Conservation (phyloP, 2,888 invertebrate genomes). For the Psococerastis gibbosa region DNA sequence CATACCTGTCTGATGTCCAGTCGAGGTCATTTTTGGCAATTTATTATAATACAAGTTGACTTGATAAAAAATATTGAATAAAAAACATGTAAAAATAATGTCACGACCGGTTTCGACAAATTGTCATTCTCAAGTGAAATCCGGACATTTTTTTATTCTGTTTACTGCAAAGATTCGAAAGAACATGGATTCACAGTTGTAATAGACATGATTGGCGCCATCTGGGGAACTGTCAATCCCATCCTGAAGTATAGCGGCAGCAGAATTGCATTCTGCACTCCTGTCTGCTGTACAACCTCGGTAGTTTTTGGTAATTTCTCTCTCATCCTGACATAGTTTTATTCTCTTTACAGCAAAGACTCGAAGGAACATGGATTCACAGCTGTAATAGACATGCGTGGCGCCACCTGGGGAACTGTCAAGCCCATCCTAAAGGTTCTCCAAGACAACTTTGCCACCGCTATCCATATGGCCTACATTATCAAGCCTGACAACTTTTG, state of each 20-base stretch:
- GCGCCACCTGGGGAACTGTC: conserved; percentile 85
- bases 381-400: conserved; percentile 93
- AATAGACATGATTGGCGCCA: conserved; percentile 90
- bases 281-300: no score
- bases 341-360: conserved; percentile 51
- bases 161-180: conserved; percentile 63
- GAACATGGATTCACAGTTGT: conserved; percentile 86
- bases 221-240: conserved; percentile 93
- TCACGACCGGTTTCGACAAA: no score
- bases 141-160: conserved; percentile 17
- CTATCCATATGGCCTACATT: conserved; percentile 85
- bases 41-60: no score
- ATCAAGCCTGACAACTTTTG: conserved; percentile 99
- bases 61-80: no score
- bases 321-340: no score
- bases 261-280: no score
- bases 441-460: conserved; percentile 84
- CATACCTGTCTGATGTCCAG: no score
- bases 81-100: no score
- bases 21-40: no score
- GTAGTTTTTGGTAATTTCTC: no score
- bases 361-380: conserved; percentile 79
- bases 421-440: conserved; percentile 94
- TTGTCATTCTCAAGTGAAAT: no score
- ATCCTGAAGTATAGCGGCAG: no score